phyloP scores from a whole-genome alignment of 2,888 invertebrate genomes.

The Agriopis marginaria region DNA sequence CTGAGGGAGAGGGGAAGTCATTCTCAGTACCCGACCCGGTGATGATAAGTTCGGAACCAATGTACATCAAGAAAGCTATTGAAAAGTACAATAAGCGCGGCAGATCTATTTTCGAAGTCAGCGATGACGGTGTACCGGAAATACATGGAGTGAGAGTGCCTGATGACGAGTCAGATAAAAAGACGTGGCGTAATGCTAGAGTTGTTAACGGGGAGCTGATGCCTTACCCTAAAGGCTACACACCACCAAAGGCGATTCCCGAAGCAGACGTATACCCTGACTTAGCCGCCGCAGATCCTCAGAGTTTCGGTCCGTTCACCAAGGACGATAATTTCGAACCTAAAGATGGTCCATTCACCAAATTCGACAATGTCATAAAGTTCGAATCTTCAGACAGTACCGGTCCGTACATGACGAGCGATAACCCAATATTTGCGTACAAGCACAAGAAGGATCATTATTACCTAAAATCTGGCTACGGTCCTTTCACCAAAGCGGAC shows the following conservation, averaged over 20 bases:
- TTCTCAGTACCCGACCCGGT: constrained; percentile 89
- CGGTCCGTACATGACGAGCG: constrained; percentile 71
- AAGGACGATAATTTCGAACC: constrained; percentile 87
- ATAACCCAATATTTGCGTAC: constrained; percentile 69
- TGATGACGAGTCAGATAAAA: constrained; percentile 93
- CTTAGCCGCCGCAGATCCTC: constrained; percentile 64
- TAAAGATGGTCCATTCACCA: constrained; percentile 86
- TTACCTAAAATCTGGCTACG: constrained; percentile 81
- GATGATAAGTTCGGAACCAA: constrained; percentile 88
- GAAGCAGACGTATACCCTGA: constrained; percentile 86
- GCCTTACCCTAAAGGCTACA: constrained; percentile 90
- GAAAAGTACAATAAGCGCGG: constrained; percentile 87
- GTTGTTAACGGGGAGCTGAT: constrained; percentile 94
- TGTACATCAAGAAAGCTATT: constrained; percentile 84
- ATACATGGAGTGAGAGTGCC: constrained; percentile 94
- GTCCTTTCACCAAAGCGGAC: constrained; percentile 88
- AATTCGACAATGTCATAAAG: constrained; percentile 85
- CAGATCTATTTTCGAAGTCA: constrained; percentile 88
- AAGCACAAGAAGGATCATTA: constrained; percentile 79
- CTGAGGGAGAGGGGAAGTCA: constrained; percentile 77
- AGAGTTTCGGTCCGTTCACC: constrained; percentile 86
- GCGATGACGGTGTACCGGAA: constrained; percentile 91
- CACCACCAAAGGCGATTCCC: constrained; percentile 87
- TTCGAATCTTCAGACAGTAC: constrained; percentile 69
- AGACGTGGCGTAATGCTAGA: constrained; percentile 95